Base-by-base conservation (phyloP, 2,888 invertebrate species). In the Hirudinaria manillensis region DNA sequence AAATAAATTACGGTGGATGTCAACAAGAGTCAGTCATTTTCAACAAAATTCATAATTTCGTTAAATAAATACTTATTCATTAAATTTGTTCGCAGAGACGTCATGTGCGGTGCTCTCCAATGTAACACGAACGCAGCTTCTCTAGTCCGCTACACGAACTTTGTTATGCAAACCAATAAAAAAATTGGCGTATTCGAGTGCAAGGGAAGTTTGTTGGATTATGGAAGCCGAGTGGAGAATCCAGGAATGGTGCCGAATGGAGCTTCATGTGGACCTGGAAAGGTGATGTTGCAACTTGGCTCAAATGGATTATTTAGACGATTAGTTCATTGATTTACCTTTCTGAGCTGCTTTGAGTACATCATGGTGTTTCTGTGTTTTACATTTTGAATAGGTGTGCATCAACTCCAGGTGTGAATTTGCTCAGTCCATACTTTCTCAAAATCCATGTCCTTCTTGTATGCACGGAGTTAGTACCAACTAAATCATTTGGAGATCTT, bases 241-340 rank as follows among this genome's bases (percentile, higher is more conserved):
- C 73, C 73, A 19, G 65, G 36, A 10, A 29, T 61, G 34, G 61
- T 65, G 16, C 73, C 73, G 10, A 36, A 21, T 65, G 73, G 73
- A 21, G 27, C 73, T 19, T 24, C 38, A 2, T 73, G 73, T 29
- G 73, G 73, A n/a, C 4, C 32, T 7, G 65, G 55, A 16, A 73
- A 53, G 73, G 73, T 73, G n/a, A 36, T 55, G 34, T 38, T n/a
- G 27, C 29, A 68, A 34, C 29, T n/a, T 34, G 7, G 1, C 13
- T 29, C 1, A 61, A 61, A 61, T 29, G 61, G 19, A 61, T 61
- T 10, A 16, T 27, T 61, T 61, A 61, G 61, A 4, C 1, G 61
- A n/a, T 24, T 1, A 7, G 29, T 16, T 21, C 24, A 27, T 61
- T 61, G 4, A 4, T n/a, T 61, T 16, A 1, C n/a, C 13, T 53